Conservation (phyloP, 2,797 vertebrate species). For the Falco columbarius region DNA sequence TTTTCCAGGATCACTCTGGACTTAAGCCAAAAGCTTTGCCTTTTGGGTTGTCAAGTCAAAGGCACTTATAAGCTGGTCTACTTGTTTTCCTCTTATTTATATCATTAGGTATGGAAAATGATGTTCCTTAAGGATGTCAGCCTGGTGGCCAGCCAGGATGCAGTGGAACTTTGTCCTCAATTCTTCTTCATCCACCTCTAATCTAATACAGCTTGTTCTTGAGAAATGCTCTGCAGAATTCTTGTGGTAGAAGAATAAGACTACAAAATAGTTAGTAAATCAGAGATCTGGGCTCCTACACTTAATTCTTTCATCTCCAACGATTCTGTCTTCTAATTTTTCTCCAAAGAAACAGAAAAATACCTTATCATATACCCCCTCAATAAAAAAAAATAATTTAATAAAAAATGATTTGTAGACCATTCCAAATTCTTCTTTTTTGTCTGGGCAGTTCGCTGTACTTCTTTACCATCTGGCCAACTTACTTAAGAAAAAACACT, state of each 20-base stretch:
- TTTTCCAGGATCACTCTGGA: constrained; percentile 40
- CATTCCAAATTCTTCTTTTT: background rate
- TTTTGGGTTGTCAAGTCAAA: background rate
- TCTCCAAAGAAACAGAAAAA: background rate
- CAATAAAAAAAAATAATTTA: background rate
- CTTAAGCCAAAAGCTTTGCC: background rate
- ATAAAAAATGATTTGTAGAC: background rate
- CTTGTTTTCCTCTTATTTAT: background rate
- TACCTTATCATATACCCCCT: background rate
- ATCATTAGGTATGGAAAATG: background rate
- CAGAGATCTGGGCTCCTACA: constrained; percentile 14
- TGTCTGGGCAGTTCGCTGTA: background rate
- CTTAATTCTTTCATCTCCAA: background rate
- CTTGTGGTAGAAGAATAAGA: constrained; percentile 23
- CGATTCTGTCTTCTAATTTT: background rate
- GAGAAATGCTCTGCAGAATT: constrained; percentile 43
- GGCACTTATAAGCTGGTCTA: background rate
- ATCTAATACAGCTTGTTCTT: constrained; percentile 1
- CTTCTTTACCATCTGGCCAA: constrained; percentile 12
- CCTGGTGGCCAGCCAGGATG: background rate
- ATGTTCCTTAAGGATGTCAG: background rate
- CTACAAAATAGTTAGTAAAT: constrained; percentile 23
- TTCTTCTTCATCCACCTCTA: constrained; percentile 8
- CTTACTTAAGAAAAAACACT: background rate
- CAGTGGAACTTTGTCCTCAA: constrained; percentile 25